Base-by-base conservation (phyloP, 2,113 vertebrate genomes). In the Austrofundulus limnaeus region DNA sequence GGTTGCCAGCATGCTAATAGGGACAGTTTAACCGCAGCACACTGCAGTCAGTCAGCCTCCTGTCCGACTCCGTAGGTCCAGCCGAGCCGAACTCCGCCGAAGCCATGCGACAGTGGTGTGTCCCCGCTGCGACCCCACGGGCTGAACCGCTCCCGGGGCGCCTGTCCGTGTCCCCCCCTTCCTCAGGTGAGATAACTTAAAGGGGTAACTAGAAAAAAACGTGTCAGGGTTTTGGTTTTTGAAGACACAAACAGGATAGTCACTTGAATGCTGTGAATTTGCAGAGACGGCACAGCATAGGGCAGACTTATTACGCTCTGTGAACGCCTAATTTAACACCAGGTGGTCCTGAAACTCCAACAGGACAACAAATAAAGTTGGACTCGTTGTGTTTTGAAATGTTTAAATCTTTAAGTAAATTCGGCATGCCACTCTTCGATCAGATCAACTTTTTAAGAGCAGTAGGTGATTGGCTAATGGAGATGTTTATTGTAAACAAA, bases 91-190 rank as follows among this genome's bases (percentile, higher is more conserved):
- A 74, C 75, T 82, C 77, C 80, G 34, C 72, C 50, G 74, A 89
- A 34, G 89, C 89, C 92, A 93, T 93, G 92, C 91, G 92, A 81
- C 92, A 93, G 90, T 92, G 91, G 92, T 90, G 92, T 66, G 91
- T 92, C 83, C 88, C 91, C 83, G 85, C 87, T 48, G 91, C 91
- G 90, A 90, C 90, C 87, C 91, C 88, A 34, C 88, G 91, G 81
- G 63, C 90, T 23, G 91, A 91, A 65, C 90, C 92, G 49, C 88
- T 91, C 85, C 91, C 91, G 75, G 91, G 88, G 80, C 84, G 90
- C 74, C 77, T 87, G 70, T 89, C 84, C 55, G 72, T 85, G 77
- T 92, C 92, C 12, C 90, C 92, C 52, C 89, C 88, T 67, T 84
- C 90, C 14, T 37, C 91, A 90, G 92, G 92, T 93, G 87, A 78